Evolutionary conservation across 1,140 invertebrate genomes (phyloP), one percentile per base, ranked within the genome.

Genomic region (Phenacoccus solenopsis): DNA sequence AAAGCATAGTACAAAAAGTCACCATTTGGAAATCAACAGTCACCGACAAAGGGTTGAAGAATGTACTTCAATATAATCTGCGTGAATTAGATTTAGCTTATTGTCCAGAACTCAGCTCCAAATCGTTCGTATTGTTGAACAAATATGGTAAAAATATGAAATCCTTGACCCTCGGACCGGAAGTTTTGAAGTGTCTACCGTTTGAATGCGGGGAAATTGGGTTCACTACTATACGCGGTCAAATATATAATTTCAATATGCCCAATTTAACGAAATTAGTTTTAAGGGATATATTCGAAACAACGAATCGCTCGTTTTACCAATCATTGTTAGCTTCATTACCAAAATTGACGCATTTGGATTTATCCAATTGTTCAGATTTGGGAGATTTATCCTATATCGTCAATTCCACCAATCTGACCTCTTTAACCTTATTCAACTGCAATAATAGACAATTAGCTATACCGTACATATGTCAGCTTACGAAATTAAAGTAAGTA

Each of bases 361-460:
- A 95, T 78, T 78, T 96, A 57, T 91, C 90, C 0, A 85, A 87
- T 72, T 91, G 88, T 75, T 79, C 80, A 71, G 80, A 84, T 70
- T 77, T 85, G 22, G 82, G 81, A 49, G 77, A 84, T 79, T 79
- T 87, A 27, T 79, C 82, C 70, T 84, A 82, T 49, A 75, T 87
- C 28, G 78, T 82, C 16, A 79, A 82, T 72, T 76, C 89, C 68
- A 82, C 83, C 38, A 84, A 88, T 76, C 80, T 96, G 67, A 80
- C 82, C 25, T 89, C 87, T 0, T 78, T 94, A 20, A 85, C 88
- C 73, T 80, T 95, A 21, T 90, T 90, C 75, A 88, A 90, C 82
- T 88, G 91, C 27, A 76, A 73, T 27, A 72, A 78, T n/a, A 74
- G 72, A 1, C 61, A 49, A 25, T 28, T 71, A 0, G 72, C 71